These are phyloP conservation scores for Adineta ricciae DNA, from an alignment of 2,888 invertebrate species.

Conservation along the genomic window DNA sequence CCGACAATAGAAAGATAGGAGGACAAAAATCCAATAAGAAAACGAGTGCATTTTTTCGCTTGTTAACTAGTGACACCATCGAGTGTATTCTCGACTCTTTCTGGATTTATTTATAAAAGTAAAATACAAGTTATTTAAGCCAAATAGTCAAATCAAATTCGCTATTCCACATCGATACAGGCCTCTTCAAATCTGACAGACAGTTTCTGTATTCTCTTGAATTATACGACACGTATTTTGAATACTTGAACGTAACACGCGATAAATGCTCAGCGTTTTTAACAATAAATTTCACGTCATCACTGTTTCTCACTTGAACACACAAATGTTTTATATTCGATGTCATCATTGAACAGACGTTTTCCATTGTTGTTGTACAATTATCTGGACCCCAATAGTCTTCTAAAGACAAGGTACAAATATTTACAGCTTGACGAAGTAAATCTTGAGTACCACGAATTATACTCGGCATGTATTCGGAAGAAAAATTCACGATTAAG, in stretches of 20 bases:
- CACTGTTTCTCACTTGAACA: background rate
- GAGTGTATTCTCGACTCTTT: no score
- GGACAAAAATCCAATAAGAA: background rate
- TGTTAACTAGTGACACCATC: background rate
- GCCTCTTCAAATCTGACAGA: background rate
- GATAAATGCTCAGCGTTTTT: background rate
- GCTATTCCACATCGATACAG: background rate
- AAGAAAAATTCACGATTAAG: background rate
- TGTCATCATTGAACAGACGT: background rate
- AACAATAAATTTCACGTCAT: background rate
- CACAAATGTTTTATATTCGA: background rate
- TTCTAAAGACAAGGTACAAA: background rate
- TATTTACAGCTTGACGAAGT: background rate
- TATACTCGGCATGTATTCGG: background rate
- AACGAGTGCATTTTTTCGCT: background rate
- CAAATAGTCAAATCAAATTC: background rate
- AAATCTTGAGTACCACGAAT: background rate
- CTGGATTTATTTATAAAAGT: no score
- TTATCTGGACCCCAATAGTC: background rate
- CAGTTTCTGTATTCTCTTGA: background rate
- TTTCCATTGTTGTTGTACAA: background rate
- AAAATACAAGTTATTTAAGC: background rate
- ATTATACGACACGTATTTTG: background rate
- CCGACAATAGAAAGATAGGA: background rate
- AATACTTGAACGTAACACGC: background rate